phyloP scores from a whole-genome alignment of 37 sponge, comb jelly and placozoan genomes.

The Bolinopsis microptera region DNA sequence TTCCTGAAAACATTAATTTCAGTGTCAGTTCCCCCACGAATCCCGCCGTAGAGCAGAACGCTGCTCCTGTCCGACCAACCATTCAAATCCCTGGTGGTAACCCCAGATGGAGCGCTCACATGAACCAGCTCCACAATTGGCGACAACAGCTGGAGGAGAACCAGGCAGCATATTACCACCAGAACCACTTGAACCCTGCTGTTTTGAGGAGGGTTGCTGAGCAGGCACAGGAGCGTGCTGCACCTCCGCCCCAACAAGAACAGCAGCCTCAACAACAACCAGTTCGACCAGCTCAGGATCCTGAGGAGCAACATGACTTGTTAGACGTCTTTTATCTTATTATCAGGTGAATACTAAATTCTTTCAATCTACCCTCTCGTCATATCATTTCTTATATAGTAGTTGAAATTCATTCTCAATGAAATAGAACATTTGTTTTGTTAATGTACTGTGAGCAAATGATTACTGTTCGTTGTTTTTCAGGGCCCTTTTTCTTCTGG shows the following conservation, averaged over 20 bases:
- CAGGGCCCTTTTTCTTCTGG: constrained; percentile 50
- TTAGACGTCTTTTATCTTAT: constrained; percentile 48
- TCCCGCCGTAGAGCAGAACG: background rate
- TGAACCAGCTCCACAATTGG: constrained; percentile 55
- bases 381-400: background rate
- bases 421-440: too few relatives aligned
- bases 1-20: background rate
- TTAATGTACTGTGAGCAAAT: too few relatives aligned
- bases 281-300: background rate
- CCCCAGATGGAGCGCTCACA: constrained; percentile 50
- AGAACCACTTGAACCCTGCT: background rate
- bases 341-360: background rate
- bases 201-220: background rate
- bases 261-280: background rate
- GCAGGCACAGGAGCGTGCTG: constrained; percentile 3
- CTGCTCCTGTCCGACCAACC: background rate
- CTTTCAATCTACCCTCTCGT: background rate
- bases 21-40: background rate
- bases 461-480: too few relatives aligned
- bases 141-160: constrained; percentile 9
- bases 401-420: background rate
- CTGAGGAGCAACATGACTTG: constrained; percentile 52
- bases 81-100: background rate
- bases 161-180: background rate
- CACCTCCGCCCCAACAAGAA: background rate